Evolutionary conservation across 2,888 invertebrate genomes (phyloP), one percentile per base, ranked within the genome.

Genomic region (Nemurella pictetii): DNA sequence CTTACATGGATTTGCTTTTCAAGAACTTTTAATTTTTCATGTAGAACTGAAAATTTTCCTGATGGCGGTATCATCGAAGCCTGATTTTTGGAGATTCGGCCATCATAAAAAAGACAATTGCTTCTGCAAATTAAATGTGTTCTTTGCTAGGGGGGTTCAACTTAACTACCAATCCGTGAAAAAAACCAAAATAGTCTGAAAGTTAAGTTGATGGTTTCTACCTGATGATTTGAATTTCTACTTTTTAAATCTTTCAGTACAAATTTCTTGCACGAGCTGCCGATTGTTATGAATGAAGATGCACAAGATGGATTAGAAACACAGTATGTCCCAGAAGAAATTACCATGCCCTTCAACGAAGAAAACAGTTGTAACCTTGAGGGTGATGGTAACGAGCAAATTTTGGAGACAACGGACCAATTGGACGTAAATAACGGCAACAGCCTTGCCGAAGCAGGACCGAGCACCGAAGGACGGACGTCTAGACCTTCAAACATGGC

Each of bases 271-370:
- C 55, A 55, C 20, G 55, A 55, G 20, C 9, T 55, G 2, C 85
- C 85, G 28, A 28, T 83, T 30, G 30, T 30, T 27, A 29, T 75
- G n/a, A 80, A 73, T 35, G 83, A 83, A 29, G 55, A 83, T n/a
- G 75, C 83, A 3, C 73, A 83, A 3, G 35, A 83, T 29, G 78
- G 78, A 2, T 0, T 32, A 15, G 74, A 73, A 25, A 83, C 35
- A 20, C 30, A 4, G 20, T 36, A 80, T n/a, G 84, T 84, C 12
- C 84, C 85, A 29, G 73, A 85, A 72, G 86, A 27, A 26, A 83
- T 85, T 27, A 83, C 85, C 25, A 85, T 83, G 72, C 85, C 83
- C 29, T 75, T 85, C 27, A 85, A 32, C 77, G 81, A 75, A 80
- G 84, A 81, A 35, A 83, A 72, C 27, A 77, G 20, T 15, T 15